A percentile compares a stretch with the other conserved stretches of the same genome.
Conservation (phyloP, 2,888 invertebrate species). For the Ephialtes manifestator region DNA sequence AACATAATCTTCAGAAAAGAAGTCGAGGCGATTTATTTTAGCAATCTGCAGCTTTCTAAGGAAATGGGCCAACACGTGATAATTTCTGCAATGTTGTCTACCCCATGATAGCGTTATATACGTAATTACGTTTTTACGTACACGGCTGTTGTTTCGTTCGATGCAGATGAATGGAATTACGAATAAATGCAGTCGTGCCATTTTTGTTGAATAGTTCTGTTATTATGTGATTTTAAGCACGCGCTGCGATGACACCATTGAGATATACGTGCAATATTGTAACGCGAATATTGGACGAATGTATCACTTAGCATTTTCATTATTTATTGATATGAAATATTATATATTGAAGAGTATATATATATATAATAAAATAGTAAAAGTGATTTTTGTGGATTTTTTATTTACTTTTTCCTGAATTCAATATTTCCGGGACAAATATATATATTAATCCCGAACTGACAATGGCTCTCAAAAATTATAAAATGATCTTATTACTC, state of each 20-base stretch:
- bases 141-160: slow-evolving; percentile 22
- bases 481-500: too few species aligned
- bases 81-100: slow-evolving; percentile 9
- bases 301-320: slow-evolving; percentile 74
- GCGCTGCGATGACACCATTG: slow-evolving; percentile 41
- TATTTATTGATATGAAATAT: slow-evolving; percentile 80
- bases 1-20: background rate
- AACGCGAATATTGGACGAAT: slow-evolving; percentile 43
- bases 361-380: background rate
- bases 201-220: slow-evolving; percentile 25
- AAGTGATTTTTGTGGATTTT: background rate
- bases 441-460: too few species aligned
- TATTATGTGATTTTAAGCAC: slow-evolving; percentile 58
- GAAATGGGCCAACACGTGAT: slow-evolving; percentile 24
- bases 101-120: slow-evolving; percentile 23
- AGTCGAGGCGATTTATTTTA: background rate
- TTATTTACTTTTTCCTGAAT: slow-evolving; percentile 21
- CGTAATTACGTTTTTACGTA: slow-evolving; percentile 49
- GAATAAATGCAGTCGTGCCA: slow-evolving; percentile 59
- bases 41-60: background rate
- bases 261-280: slow-evolving; percentile 55
- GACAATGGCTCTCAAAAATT: too few species aligned
- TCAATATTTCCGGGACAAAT: background rate
- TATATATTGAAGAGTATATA: slow-evolving; percentile 49
- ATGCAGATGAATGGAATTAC: slow-evolving; percentile 23